These are phyloP conservation scores for Halcyon badia DNA, from an alignment of 2,797 vertebrate species.

Conservation along the genomic window DNA sequence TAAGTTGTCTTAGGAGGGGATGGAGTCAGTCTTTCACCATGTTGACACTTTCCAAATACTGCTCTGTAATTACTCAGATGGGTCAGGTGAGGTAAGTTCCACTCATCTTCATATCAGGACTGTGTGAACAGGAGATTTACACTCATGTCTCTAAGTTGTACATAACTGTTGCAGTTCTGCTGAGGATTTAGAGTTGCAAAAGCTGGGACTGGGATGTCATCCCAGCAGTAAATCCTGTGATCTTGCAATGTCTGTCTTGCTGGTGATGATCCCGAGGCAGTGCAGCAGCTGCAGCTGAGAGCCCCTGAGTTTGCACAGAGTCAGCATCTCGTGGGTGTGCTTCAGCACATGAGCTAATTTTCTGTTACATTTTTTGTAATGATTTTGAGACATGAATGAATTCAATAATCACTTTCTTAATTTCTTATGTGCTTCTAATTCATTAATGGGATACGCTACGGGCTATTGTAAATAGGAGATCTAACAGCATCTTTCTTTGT, in stretches of 20 bases:
- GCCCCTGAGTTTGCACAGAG: neutral
- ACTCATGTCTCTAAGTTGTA: conserved; percentile 62
- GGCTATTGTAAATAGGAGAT: neutral
- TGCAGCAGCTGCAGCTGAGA: conserved; percentile 65
- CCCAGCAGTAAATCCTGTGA: conserved; percentile 73
- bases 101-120: neutral
- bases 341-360: neutral
- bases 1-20: neutral
- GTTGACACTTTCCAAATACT: neutral
- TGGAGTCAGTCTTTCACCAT: neutral
- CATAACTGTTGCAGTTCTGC: conserved; percentile 59
- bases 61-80: neutral
- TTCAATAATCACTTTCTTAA: neutral
- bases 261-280: conserved; percentile 31
- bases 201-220: conserved; percentile 62
- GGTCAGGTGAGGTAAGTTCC: neutral
- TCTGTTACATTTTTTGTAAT: neutral
- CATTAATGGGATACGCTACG: neutral
- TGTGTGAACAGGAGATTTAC: conserved; percentile 68
- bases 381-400: neutral
- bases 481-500: neutral
- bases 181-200: conserved; percentile 77
- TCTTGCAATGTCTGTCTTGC: conserved; percentile 31
- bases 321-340: neutral
- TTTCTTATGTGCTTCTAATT: neutral